phyloP scores from a whole-genome alignment of 2,888 invertebrate genomes.

The Amiota mariae region DNA sequence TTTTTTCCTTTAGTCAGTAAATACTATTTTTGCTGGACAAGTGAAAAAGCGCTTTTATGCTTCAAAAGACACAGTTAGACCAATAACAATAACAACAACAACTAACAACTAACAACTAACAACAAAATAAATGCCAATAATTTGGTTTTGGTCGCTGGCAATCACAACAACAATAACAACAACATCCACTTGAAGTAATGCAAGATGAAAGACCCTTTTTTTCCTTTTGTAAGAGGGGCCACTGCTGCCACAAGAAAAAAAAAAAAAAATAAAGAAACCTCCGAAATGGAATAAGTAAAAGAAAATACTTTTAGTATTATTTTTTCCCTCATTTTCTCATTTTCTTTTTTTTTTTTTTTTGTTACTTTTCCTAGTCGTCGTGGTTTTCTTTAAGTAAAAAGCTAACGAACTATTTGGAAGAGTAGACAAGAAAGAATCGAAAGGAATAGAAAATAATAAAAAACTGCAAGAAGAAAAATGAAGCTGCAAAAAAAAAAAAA shows the following conservation, averaged over 20 bases:
- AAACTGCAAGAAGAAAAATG: not conserved
- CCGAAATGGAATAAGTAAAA: not conserved
- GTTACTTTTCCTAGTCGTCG: not conserved
- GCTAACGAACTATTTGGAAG: conserved; percentile 29
- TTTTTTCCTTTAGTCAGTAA: not conserved
- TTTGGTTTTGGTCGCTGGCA: conserved; percentile 60
- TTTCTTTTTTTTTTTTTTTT: not conserved
- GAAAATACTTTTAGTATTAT: conserved; percentile 6
- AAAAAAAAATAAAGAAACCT: not conserved
- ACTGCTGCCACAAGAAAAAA: not conserved
- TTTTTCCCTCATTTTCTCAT: conserved; percentile 6
- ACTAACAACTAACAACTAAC: no score
- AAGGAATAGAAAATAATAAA: conserved; percentile 8
- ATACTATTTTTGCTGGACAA: not conserved
- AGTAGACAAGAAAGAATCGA: conserved; percentile 8
- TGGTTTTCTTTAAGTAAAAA: not conserved
- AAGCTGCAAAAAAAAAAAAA: conserved; percentile 1
- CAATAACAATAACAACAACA: not conserved
- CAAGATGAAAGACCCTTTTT: conserved; percentile 15
- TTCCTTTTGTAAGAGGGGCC: not conserved
- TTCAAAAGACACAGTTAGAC: conserved; percentile 5
- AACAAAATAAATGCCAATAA: conserved; percentile 58
- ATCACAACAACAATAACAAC: conserved; percentile 56
- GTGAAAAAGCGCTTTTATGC: not conserved
- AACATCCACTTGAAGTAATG: conserved; percentile 47